Conservation (phyloP, 2,113 vertebrate genomes). For the Clupea harengus region DNA sequence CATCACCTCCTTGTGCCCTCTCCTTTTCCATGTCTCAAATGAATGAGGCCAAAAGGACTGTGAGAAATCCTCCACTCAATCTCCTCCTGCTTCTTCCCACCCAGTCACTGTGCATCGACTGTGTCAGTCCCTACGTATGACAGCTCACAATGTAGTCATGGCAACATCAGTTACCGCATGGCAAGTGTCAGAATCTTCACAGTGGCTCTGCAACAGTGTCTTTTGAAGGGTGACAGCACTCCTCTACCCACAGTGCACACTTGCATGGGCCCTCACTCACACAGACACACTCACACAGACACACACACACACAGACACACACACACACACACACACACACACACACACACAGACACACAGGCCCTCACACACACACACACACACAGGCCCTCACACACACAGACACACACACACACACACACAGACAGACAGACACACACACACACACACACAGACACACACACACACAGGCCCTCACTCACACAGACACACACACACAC, state of each 20-base stretch:
- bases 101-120: constrained; percentile 20
- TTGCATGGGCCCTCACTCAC: neutral
- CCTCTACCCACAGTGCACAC: neutral
- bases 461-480: no score
- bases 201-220: constrained; percentile 27
- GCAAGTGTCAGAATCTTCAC: constrained; percentile 37
- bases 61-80: neutral
- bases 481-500: no score
- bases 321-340: neutral
- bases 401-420: no score
- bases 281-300: neutral
- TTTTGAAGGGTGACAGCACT: constrained; percentile 12
- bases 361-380: neutral
- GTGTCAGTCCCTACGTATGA: constrained; percentile 41
- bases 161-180: constrained; percentile 45
- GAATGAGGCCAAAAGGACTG: no score
- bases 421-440: neutral
- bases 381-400: no score
- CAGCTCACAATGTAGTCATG: constrained; percentile 48
- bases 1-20: no score
- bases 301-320: neutral
- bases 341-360: neutral
- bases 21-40: no score
- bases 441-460: neutral
- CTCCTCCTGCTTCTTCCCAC: neutral